phyloP scores from a whole-genome alignment of 2,797 vertebrate species.

The Arctocebus calabarensis region DNA sequence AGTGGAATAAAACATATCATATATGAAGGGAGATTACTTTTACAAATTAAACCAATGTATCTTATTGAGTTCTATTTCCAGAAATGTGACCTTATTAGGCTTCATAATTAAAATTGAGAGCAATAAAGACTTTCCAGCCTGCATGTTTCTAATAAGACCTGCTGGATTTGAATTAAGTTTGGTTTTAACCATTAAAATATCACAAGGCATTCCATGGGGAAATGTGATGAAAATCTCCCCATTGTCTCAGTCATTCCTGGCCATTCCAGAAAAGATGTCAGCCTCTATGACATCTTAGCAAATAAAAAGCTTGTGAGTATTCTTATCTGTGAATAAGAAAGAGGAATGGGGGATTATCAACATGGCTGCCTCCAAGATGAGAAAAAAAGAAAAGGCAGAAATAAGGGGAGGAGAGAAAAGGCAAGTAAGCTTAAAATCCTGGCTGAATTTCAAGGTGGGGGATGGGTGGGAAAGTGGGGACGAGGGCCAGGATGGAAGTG shows the following conservation, averaged over 20 bases:
- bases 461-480: no score
- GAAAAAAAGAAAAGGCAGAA: neutral
- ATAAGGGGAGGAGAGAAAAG: neutral
- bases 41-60: conserved; percentile 84
- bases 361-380: neutral
- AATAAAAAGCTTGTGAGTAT: conserved; percentile 4
- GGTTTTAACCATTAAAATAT: conserved; percentile 69
- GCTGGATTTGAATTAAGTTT: conserved; percentile 75
- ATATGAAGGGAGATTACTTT: conserved; percentile 88
- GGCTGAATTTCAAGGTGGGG: neutral
- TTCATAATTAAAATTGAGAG: conserved; percentile 82
- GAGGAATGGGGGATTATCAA: neutral
- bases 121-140: conserved; percentile 69
- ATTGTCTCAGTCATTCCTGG: neutral
- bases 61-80: conserved; percentile 80
- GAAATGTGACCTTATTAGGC: conserved; percentile 80
- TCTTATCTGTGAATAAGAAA: neutral
- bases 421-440: neutral
- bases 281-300: neutral
- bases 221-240: conserved; percentile 47
- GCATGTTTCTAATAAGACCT: conserved; percentile 73
- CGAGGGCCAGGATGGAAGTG: neutral
- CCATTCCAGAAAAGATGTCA: neutral
- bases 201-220: conserved; percentile 68
- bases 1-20: conserved; percentile 83